These are phyloP conservation scores for Phymanthus crucifer DNA, from an alignment of 92 coral and sea anemone genomes.

Conservation along the genomic window DNA sequence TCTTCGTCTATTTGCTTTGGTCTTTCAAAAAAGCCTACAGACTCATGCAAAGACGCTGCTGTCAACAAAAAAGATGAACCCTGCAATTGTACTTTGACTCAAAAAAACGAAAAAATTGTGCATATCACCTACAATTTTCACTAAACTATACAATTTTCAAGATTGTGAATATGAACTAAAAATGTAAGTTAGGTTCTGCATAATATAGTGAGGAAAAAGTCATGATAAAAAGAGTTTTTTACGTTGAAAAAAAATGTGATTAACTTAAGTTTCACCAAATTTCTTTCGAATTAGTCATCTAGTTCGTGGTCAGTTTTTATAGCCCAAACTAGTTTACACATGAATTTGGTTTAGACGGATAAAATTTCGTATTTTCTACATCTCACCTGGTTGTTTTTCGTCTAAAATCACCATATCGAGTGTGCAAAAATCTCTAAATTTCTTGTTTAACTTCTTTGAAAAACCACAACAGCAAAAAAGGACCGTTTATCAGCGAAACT, in stretches of 20 bases:
- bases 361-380: neutral
- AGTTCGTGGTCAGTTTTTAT: neutral
- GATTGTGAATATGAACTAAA: neutral
- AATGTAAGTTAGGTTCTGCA: neutral
- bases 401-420: neutral
- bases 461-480: neutral
- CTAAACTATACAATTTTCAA: too few species aligned
- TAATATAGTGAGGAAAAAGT: neutral
- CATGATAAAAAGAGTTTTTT: neutral
- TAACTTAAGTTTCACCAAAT: neutral
- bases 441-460: neutral
- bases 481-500: neutral
- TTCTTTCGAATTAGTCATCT: neutral
- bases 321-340: neutral
- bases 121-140: too few species aligned
- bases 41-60: neutral
- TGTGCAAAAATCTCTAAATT: neutral
- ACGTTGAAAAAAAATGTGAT: too few species aligned
- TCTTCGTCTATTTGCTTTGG: constrained; percentile 17
- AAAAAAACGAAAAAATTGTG: neutral
- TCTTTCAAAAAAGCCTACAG: constrained; percentile 1
- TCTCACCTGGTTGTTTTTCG: neutral
- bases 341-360: neutral
- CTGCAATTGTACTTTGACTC: neutral
- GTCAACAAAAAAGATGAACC: neutral